Conservation (phyloP, 2,888 invertebrate species). For the Masnerella sp. region DNA sequence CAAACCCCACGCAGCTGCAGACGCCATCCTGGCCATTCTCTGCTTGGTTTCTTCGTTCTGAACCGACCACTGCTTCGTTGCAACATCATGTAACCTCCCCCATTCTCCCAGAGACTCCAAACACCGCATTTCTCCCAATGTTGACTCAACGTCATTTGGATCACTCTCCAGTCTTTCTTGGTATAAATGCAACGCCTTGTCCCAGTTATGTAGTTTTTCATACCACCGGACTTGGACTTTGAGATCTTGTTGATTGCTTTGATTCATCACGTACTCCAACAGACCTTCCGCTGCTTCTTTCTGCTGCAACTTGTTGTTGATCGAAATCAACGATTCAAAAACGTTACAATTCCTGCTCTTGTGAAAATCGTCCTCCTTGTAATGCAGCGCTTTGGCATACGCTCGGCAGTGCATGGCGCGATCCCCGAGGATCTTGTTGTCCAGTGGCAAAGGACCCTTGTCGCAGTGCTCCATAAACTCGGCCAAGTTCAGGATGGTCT, state of each 20-base stretch:
- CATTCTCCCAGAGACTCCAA: conserved; percentile 98
- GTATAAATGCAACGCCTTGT: conserved; percentile 94
- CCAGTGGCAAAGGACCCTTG: conserved; percentile 94
- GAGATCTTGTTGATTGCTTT: conserved; percentile 80
- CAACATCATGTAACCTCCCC: conserved; percentile 90
- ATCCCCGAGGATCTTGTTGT: conserved; percentile 91
- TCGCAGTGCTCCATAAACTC: conserved; percentile 99
- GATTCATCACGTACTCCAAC: conserved; percentile 92
- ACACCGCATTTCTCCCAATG: conserved; percentile 95
- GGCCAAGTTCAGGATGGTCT: conserved; percentile 96
- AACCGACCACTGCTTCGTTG: conserved; percentile 88
- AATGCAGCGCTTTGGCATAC: conserved; percentile 91
- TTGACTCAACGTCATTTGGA: conserved; percentile 86
- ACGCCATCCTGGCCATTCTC: conserved; percentile 92
- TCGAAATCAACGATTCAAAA: conserved; percentile 95
- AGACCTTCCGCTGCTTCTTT: conserved; percentile 98
- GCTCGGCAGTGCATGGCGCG: conserved; percentile 95
- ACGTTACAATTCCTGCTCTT: conserved; percentile 89
- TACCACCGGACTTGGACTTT: conserved; percentile 95
- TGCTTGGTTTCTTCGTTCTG: conserved; percentile 81
- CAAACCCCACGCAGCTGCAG: conserved; percentile 97
- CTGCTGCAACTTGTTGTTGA: conserved; percentile 98
- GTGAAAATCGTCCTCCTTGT: conserved; percentile 96
- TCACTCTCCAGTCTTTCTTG: conserved; percentile 84
- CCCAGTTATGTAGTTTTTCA: conserved; percentile 99